A percentile compares a stretch with the other conserved stretches of the same genome.
phyloP scores from a whole-genome alignment of 2,797 vertebrate genomes.

The Sebastes hopkinsi region DNA sequence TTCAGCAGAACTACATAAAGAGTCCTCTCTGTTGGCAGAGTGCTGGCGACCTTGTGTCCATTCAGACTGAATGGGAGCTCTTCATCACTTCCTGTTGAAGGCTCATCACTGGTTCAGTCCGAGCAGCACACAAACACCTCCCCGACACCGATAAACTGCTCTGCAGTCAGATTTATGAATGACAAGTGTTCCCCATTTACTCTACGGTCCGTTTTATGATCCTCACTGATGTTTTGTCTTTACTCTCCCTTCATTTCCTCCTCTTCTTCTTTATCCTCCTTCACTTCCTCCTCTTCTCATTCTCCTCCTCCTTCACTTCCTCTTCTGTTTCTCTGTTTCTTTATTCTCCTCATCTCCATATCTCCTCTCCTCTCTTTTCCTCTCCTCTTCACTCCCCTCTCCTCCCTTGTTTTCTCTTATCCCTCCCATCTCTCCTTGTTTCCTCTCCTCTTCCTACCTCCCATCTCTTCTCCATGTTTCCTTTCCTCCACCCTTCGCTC shows the following conservation, averaged over 20 bases:
- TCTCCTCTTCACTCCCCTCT: background rate
- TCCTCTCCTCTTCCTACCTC: background rate
- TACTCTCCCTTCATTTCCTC: background rate
- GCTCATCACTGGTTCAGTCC: background rate
- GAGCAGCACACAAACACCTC: background rate
- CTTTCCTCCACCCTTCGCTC: background rate
- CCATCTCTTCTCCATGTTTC: background rate
- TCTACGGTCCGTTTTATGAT: conserved; percentile 3
- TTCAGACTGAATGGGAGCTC: background rate
- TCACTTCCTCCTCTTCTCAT: background rate
- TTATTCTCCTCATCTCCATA: background rate
- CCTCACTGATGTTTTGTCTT: background rate
- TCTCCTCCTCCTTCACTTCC: background rate
- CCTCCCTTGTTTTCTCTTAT: background rate
- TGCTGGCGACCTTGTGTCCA: background rate
- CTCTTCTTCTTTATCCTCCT: background rate
- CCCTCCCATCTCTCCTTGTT: too few relatives aligned
- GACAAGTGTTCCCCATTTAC: background rate
- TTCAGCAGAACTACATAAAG: too few relatives aligned
- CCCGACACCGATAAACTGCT: background rate
- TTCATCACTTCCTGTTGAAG: conserved; percentile 3
- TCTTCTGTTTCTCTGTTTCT: too few relatives aligned
- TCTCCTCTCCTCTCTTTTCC: background rate
- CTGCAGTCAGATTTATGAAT: conserved; percentile 8
- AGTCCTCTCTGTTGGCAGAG: background rate